phyloP scores from a whole-genome alignment of 2,113 vertebrate species.

The Poeciliopsis turrubarensis region DNA sequence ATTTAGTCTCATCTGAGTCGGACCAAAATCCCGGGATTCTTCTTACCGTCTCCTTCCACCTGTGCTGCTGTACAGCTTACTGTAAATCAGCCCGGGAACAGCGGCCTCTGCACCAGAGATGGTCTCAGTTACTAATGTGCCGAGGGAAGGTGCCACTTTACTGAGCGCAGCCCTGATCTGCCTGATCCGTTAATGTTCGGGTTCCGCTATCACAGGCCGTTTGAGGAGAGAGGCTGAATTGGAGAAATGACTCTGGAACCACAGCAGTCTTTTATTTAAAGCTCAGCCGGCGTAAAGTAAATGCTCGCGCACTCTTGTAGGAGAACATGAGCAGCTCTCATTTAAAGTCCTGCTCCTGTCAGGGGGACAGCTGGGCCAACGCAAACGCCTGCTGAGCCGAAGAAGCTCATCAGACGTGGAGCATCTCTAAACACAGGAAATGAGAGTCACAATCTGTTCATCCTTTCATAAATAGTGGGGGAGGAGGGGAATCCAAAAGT shows the following conservation, averaged over 20 bases:
- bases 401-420: conserved; percentile 36
- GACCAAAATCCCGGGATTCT: neutral
- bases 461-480: conserved; percentile 38
- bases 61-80: neutral
- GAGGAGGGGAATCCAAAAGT: conserved; percentile 16
- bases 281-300: neutral
- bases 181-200: conserved; percentile 51
- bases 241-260: conserved; percentile 21
- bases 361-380: conserved; percentile 1
- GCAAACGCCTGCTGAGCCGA: conserved; percentile 11
- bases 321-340: neutral
- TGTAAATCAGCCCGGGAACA: conserved; percentile 14
- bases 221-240: conserved; percentile 24
- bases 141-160: conserved; percentile 27
- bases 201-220: conserved; percentile 19
- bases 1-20: conserved; percentile 32
- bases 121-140: conserved; percentile 8
- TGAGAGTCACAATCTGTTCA: conserved; percentile 42
- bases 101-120: conserved; percentile 3
- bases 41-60: conserved; percentile 4
- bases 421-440: conserved; percentile 66
- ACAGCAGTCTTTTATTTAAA: conserved; percentile 7
- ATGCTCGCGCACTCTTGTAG: neutral
- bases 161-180: conserved; percentile 16
- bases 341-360: conserved; percentile 12